Conservation (phyloP, 2,113 vertebrate species). For the Zosterops hypoxanthus region DNA sequence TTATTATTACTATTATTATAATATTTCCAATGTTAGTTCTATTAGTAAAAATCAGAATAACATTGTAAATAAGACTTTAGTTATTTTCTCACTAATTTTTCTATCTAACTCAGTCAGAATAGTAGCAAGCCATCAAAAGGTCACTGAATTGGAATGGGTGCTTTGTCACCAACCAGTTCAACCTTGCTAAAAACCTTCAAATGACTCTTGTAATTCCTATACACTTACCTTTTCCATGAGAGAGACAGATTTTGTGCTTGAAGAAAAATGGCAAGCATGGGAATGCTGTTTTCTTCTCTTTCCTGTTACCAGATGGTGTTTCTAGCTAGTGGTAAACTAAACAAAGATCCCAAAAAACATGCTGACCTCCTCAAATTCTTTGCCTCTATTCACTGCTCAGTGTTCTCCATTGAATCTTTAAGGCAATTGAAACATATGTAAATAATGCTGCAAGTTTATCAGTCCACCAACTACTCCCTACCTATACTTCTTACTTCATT, state of each 20-base stretch:
- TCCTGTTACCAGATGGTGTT: neutral
- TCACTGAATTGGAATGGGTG: neutral
- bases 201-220: neutral
- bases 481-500: neutral
- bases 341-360: neutral
- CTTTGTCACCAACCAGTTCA: neutral
- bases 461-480: neutral
- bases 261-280: neutral
- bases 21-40: neutral
- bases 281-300: neutral
- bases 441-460: neutral
- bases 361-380: neutral
- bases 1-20: neutral
- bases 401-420: neutral
- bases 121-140: neutral
- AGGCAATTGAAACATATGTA: neutral
- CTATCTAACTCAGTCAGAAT: neutral
- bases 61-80: neutral
- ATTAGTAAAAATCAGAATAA: neutral
- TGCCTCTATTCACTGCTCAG: neutral
- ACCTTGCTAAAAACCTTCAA: neutral
- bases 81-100: neutral
- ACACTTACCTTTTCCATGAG: neutral
- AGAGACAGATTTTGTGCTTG: neutral
- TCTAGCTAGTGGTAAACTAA: neutral